Conservation (phyloP, 2,888 invertebrate genomes). For the Caenorhabditis angaria region DNA sequence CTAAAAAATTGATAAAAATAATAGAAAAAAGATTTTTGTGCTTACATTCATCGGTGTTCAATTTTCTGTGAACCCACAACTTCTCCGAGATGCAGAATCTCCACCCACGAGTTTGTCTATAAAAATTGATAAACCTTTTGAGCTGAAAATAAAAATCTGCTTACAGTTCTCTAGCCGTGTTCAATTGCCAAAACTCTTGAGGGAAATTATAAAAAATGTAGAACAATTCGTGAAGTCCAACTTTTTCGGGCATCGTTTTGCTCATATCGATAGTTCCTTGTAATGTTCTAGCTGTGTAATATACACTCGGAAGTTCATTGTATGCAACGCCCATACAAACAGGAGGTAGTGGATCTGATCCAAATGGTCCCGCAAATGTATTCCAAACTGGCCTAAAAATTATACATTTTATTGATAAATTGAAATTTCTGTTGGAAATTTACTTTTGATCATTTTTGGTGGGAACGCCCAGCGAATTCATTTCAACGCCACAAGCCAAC, state of each 20-base stretch:
- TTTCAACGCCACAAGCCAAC: conserved; percentile 16
- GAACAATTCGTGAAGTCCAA: conserved; percentile 29
- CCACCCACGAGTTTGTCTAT: conserved; percentile 39
- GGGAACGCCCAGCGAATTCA: conserved; percentile 22
- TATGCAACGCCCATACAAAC: background rate
- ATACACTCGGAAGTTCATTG: conserved; percentile 26
- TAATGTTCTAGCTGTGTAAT: conserved; percentile 29
- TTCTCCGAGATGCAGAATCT: conserved; percentile 25
- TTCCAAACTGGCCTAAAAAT: conserved; percentile 20
- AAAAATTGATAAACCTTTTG: background rate
- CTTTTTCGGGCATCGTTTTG: conserved; percentile 27
- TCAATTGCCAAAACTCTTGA: conserved; percentile 34
- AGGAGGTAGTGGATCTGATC: conserved; percentile 13
- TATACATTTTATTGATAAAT: conserved; percentile 5
- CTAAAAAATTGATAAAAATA: background rate
- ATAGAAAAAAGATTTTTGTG: background rate
- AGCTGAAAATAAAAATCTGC: conserved; percentile 3
- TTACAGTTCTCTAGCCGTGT: conserved; percentile 40
- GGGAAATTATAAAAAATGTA: conserved; percentile 42
- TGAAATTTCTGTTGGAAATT: background rate
- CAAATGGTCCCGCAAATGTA: conserved; percentile 31
- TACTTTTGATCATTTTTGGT: conserved; percentile 12
- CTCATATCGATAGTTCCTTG: conserved; percentile 27
- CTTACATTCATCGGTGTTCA: background rate
- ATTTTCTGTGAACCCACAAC: conserved; percentile 17